phyloP scores from a whole-genome alignment of 2,797 vertebrate genomes.

The Scomberomorus guttatus region DNA sequence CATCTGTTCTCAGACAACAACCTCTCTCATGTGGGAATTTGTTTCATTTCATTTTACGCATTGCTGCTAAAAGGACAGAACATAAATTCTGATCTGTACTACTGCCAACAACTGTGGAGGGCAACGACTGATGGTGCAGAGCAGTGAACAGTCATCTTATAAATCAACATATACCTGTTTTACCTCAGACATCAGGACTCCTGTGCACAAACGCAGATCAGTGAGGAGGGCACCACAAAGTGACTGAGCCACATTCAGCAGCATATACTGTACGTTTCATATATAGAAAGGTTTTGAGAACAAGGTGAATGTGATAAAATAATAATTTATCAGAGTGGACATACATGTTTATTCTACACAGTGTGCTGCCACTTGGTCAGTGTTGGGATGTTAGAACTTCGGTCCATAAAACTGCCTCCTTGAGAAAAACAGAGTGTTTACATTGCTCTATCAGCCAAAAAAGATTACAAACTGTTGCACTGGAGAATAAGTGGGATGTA shows the following conservation, averaged over 20 bases:
- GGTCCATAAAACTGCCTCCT: constrained; percentile 17
- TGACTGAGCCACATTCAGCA: constrained; percentile 33
- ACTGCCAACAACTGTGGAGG: constrained; percentile 14
- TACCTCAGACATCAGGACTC: constrained; percentile 69
- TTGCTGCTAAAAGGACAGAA: constrained; percentile 60
- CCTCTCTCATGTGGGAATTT: constrained; percentile 38
- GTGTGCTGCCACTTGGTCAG: constrained; percentile 8
- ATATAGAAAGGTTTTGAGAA: constrained; percentile 14
- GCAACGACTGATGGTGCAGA: constrained; percentile 17
- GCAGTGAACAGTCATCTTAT: constrained; percentile 16
- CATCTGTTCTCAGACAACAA: constrained; percentile 41
- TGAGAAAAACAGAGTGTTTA: constrained; percentile 49
- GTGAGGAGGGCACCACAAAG: constrained; percentile 5
- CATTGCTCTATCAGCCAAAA: constrained; percentile 23
- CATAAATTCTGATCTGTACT: constrained; percentile 32
- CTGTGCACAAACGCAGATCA: constrained; percentile 22
- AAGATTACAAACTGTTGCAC: constrained; percentile 43
- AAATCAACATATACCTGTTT: constrained; percentile 48
- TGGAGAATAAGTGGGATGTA: constrained; percentile 7
- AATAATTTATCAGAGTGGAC: constrained; percentile 3
- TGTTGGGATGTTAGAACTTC: background rate
- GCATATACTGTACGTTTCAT: constrained; percentile 11
- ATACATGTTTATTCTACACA: constrained; percentile 21
- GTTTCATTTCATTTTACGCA: constrained; percentile 34
- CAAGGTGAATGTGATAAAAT: background rate